phyloP scores from a whole-genome alignment of 2,797 vertebrate genomes.

The Pachyuromys duprasi region DNA sequence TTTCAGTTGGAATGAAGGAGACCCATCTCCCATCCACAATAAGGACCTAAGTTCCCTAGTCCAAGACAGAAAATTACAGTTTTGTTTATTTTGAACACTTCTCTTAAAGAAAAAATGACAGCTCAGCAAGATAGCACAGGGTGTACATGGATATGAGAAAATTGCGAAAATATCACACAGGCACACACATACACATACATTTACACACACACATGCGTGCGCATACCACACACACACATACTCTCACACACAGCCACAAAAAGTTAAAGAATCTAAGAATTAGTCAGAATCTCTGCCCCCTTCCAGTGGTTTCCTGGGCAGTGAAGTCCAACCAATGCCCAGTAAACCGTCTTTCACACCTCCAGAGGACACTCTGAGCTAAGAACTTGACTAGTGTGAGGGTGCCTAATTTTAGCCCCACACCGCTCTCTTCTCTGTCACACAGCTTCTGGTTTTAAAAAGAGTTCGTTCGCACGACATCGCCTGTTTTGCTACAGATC shows the following conservation, averaged over 20 bases:
- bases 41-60: background rate
- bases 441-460: conserved; percentile 21
- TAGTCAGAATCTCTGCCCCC: background rate
- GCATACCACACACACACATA: no score
- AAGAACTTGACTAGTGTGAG: conserved; percentile 25
- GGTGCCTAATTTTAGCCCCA: background rate
- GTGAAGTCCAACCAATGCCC: background rate
- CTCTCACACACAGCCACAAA: background rate
- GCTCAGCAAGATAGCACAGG: background rate
- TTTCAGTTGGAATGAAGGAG: background rate
- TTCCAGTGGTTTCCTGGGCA: conserved; percentile 33
- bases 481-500: conserved; percentile 79
- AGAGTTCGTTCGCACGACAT: conserved; percentile 49
- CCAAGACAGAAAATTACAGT: background rate
- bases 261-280: background rate
- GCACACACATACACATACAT: background rate
- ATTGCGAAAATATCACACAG: background rate
- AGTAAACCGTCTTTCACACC: conserved; percentile 47
- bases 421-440: conserved; percentile 55
- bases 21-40: background rate
- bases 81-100: background rate
- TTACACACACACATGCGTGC: background rate
- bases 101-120: background rate
- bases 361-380: conserved; percentile 46
- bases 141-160: background rate